Base-by-base conservation (phyloP, 2,797 vertebrate species). In the Trematomus bernacchii region DNA sequence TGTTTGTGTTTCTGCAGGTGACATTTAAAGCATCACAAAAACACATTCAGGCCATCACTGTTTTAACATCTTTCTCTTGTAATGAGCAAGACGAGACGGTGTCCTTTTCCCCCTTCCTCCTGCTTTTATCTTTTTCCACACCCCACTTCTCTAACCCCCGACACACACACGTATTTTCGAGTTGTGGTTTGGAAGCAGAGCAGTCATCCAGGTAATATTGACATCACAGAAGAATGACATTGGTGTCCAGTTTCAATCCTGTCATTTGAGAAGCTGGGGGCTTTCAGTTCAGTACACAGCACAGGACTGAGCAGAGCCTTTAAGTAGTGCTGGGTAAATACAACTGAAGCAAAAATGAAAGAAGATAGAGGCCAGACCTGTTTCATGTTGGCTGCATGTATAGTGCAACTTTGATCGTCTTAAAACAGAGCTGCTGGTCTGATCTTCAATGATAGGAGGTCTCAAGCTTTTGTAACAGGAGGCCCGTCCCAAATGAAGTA, bases 181-280 rank as follows among this genome's bases (percentile, higher is more conserved):
- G 70, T 61, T 0, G 10, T 18, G 48, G 51, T 76, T 82, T 57
- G 69, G 68, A 70, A 64, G 75, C 64, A n/a, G 70, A 64, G 79
- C 72, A 79, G 68, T 83, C 74, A 78, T 64, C 85, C 74, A 65
- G 68, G 66, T 87, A 72, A 82, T 82, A 63, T 19, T 76, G 66
- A 81, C 76, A 79, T 73, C 79, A 80, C 72, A 82, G 66, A 71
- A 51, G 53, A 77, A 30, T 66, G 68, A 76, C 62, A 76, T 63
- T 50, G 30, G 73, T 57, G 62, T 73, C 70, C 66, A 47, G 71
- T 84, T 81, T 79, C 72, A 65, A 18, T 68, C 52, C 15, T 30
- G 61, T 77, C 74, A 62, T 81, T 53, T 64, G 68, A 76, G 59
- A 75, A 55, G 6, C 37, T 30, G 42, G 14, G 21, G 21, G 46